Evolutionary conservation across 2,797 vertebrate genomes (phyloP), one percentile per base, ranked within the genome.

Genomic region (Lagodon rhomboides): DNA sequence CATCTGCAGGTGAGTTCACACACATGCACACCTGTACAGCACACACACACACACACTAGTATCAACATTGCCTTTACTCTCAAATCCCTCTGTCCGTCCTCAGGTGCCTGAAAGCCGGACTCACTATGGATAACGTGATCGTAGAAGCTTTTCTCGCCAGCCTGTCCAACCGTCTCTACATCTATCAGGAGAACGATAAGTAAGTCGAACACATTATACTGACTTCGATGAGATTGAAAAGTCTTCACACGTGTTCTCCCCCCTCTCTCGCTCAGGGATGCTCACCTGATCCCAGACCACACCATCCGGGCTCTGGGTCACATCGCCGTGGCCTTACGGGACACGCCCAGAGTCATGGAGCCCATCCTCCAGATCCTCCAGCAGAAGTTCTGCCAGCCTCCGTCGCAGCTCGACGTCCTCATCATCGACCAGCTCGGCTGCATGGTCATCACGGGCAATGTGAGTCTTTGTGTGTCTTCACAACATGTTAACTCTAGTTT

Each of bases 331-430:
- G 97, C 98, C 0, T 85, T 99, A 64, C 94, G 98, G 70, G 98
- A 99, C 90, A 98, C 97, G 0, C 98, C 98, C 0, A 96, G 97
- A 67, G 97, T 98, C n/a, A 99, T 99, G 98, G 97, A 99, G 87
- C 98, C 98, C 53, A 99, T 99, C 82, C 94, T 99, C 25, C 98
- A 99, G 94, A 99, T 99, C 87, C 93, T 99, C 1, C 98, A 99
- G 93, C 98, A 99, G 95, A 99, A 99, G 90, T 99, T 99, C 94
- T 99, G 98, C 88, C 98, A 99, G 93, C 98, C 98, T 0, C 98
- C 98, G 0, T 98, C 98, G 22, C 97, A 97, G 38, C 97, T 99
- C 0, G 98, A 99, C 0, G 97, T 99, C 10, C 97, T 99, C 34
- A 99, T 99, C 87, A 95, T 99, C 9, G 98, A 99, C 91, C 98